phyloP scores from a whole-genome alignment of 2,113 vertebrate species.

The Corythaixoides concolor region DNA sequence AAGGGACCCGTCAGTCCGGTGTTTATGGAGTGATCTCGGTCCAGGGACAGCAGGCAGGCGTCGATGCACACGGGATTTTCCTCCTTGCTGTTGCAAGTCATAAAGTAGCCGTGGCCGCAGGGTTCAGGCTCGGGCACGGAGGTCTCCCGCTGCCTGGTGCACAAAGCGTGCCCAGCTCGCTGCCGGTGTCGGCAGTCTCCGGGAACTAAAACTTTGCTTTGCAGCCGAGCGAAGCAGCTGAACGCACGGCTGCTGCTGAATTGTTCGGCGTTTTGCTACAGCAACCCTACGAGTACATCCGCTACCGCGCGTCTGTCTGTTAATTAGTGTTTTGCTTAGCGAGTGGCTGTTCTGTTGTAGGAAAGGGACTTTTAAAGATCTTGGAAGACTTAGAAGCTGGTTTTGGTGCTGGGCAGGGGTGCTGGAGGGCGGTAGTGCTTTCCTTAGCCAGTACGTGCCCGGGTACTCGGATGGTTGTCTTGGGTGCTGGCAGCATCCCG shows the following conservation, averaged over 20 bases:
- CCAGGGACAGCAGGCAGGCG: neutral
- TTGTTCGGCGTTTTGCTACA: neutral
- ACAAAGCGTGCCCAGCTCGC: accelerated
- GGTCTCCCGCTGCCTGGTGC: neutral
- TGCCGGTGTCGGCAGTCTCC: accelerated
- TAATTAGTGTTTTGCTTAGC: neutral
- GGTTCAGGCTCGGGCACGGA: accelerated
- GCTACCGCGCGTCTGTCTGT: accelerated
- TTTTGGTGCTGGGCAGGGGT: neutral
- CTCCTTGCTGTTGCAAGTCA: neutral
- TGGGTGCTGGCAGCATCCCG: neutral
- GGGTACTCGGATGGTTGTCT: neutral
- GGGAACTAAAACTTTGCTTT: neutral
- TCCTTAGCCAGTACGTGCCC: neutral
- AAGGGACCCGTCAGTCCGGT: accelerated
- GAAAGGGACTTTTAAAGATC: neutral
- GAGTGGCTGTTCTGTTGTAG: neutral
- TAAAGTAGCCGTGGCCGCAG: neutral
- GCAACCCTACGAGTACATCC: accelerated
- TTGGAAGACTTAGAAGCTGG: neutral
- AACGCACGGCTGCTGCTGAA: neutral
- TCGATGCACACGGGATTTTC: neutral
- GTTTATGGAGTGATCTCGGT: neutral
- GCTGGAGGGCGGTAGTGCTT: neutral
- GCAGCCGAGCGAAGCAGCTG: neutral